Conservation (phyloP, 2,113 vertebrate genomes). For the Etheostoma cragini region DNA sequence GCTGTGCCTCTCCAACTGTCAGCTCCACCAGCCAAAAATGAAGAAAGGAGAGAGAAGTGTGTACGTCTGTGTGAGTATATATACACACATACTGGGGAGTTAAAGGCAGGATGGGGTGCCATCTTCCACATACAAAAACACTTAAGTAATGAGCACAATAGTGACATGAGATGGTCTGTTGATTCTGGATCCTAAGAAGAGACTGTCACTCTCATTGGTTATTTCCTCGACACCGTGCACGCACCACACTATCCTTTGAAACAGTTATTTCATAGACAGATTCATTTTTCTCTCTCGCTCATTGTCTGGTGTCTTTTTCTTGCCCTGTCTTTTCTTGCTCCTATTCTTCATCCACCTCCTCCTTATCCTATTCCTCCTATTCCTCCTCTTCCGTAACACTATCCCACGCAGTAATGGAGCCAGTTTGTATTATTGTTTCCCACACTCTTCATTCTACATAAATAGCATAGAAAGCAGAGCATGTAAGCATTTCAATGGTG, state of each 20-base stretch:
- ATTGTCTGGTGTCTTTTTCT: slow-evolving; percentile 43
- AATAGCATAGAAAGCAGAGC: slow-evolving; percentile 65
- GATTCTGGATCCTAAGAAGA: slow-evolving; percentile 35
- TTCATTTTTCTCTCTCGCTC: slow-evolving; percentile 45
- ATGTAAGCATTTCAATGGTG: slow-evolving; percentile 41
- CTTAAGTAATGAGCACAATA: slow-evolving; percentile 21
- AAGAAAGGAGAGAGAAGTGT: slow-evolving; percentile 21
- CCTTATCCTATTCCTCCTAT: slow-evolving; percentile 3
- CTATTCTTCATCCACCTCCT: slow-evolving; percentile 23
- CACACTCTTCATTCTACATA: slow-evolving; percentile 70
- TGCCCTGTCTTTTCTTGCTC: slow-evolving; percentile 23
- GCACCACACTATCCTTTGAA: slow-evolving; percentile 36
- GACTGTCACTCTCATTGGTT: slow-evolving; percentile 25
- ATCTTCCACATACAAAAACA: slow-evolving; percentile 23
- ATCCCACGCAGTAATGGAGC: slow-evolving; percentile 48
- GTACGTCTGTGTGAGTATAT: slow-evolving; percentile 6
- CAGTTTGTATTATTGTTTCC: slow-evolving; percentile 64
- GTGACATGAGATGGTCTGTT: slow-evolving; percentile 17
- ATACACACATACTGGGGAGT: background rate
- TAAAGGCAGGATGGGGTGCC: background rate
- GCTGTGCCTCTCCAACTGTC: slow-evolving; percentile 56
- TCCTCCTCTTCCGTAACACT: slow-evolving; percentile 26
- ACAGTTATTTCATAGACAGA: slow-evolving; percentile 41
- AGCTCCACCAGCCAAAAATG: slow-evolving; percentile 44
- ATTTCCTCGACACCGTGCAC: slow-evolving; percentile 22